phyloP scores from a whole-genome alignment of 2,113 vertebrate species.

The Bagarius yarrelli region DNA sequence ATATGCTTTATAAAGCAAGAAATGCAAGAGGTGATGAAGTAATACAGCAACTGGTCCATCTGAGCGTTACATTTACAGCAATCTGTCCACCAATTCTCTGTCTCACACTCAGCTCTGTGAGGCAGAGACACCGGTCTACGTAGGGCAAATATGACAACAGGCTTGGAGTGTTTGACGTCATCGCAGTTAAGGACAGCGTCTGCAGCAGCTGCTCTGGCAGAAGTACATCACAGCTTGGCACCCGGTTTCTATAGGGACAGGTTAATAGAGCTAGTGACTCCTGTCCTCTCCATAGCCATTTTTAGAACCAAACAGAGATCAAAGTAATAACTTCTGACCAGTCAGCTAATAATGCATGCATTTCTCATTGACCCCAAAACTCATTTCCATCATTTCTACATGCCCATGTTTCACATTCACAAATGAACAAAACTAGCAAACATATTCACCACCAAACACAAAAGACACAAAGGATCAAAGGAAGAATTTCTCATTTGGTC shows the following conservation, averaged over 20 bases:
- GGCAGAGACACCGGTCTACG: neutral
- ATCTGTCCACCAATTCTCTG: neutral
- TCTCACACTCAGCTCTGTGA: neutral
- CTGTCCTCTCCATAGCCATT: conserved; percentile 25
- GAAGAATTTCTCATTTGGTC: conserved; percentile 19
- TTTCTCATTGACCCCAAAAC: neutral
- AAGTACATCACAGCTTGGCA: conserved; percentile 31
- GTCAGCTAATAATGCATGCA: neutral
- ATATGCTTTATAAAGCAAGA: conserved; percentile 10
- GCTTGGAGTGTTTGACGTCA: conserved; percentile 35
- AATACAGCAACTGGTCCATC: conserved; percentile 6
- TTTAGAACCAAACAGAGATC: conserved; percentile 19
- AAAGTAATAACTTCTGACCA: conserved; percentile 14
- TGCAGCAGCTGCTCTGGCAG: conserved; percentile 44
- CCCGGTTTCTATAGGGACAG: conserved; percentile 25
- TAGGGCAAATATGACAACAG: neutral
- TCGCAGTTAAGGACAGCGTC: neutral
- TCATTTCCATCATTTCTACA: conserved; percentile 13
- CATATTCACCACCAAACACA: conserved; percentile 16
- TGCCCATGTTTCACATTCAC: conserved; percentile 4
- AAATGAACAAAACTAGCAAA: conserved; percentile 23
- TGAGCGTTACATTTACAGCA: neutral
- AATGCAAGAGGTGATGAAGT: conserved; percentile 5
- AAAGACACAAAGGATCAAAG: conserved; percentile 35
- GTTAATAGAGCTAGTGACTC: conserved; percentile 54